Conservation (phyloP, 2,113 vertebrate species). For the Arenaria interpres region DNA sequence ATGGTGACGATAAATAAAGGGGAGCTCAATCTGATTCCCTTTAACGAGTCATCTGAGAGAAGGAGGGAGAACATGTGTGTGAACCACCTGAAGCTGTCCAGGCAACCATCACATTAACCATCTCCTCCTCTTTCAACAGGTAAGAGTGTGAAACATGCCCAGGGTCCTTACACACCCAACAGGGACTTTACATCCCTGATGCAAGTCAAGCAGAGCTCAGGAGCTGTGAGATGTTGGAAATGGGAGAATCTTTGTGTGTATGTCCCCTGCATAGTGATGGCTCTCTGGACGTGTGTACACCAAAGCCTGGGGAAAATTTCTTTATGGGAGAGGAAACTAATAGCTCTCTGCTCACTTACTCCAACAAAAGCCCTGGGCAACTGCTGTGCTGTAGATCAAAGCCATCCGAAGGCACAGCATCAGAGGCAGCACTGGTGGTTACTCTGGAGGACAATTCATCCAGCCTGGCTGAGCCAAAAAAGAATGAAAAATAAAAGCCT, state of each 20-base stretch:
- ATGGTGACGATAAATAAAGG: not conserved
- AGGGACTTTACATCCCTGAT: not conserved
- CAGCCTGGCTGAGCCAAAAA: not conserved
- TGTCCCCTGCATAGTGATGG: not conserved
- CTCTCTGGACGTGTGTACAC: not conserved
- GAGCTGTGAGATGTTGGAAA: not conserved
- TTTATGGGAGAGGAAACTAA: not conserved
- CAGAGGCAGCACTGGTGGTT: not conserved
- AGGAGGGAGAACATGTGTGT: not conserved
- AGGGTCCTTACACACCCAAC: not conserved
- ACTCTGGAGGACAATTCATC: not conserved
- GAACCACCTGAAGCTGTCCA: not conserved
- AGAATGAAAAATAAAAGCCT: not conserved
- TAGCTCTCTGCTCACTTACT: not conserved
- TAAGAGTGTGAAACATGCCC: not conserved
- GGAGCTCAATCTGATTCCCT: not conserved
- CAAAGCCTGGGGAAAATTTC: not conserved
- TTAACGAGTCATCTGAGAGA: not conserved
- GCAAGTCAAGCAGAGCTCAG: not conserved
- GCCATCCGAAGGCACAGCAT: not conserved
- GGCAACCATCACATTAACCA: not conserved
- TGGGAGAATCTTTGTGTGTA: accelerated
- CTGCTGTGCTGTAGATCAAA: not conserved
- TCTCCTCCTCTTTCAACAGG: not conserved
- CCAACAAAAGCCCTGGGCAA: not conserved